Base-by-base conservation (phyloP, 1,140 invertebrate species). In the Solenopsis fugax region DNA sequence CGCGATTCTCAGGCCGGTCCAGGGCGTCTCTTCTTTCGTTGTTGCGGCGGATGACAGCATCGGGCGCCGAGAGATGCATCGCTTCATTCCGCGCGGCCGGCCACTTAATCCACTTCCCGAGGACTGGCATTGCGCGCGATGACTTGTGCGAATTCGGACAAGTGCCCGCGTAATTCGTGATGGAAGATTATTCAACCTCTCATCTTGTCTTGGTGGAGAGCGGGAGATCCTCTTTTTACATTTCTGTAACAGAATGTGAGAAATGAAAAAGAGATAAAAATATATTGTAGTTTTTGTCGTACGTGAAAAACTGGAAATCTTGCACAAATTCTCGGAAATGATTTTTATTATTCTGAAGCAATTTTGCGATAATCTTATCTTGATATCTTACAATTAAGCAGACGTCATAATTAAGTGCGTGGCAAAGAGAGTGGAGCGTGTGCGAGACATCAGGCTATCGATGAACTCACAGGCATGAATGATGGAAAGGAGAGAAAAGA, bases 11-110 rank as follows among this genome's bases (percentile, higher is more conserved):
- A 45, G 48, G 48, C 41, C 21, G 64, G 21, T 54, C 34, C 86
- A 48, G 60, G n/a, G 67, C 52, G 56, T 62, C 89, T 64, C 54
- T 56, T 54, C 58, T 73, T 56, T 87, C 54, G 62, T 71, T 34
- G 58, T 65, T 71, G 21, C 72, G 71, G n/a, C 67, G 21, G 62
- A 18, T 82, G 67, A 82, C 54, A 82, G 80, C 67, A 37, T 58
- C 67, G 54, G 67, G 21, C 50, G 54, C 24, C 72, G 85, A 89
- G 91, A 92, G 91, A 93, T 93, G 60, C 91, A 93, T 93, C 90
- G 91, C 92, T 93, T 92, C 87, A 93, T 93, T 92, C 91, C 73
- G 37, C 85, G 73, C 73, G 69, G 64, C 18, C 88, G 85, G 88
- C 62, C 88, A 73, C 80, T 84, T 75, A 84, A 84, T 84, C 80